These are phyloP conservation scores for Pangasius djambal DNA, from an alignment of 2,797 vertebrate species.

Conservation along the genomic window DNA sequence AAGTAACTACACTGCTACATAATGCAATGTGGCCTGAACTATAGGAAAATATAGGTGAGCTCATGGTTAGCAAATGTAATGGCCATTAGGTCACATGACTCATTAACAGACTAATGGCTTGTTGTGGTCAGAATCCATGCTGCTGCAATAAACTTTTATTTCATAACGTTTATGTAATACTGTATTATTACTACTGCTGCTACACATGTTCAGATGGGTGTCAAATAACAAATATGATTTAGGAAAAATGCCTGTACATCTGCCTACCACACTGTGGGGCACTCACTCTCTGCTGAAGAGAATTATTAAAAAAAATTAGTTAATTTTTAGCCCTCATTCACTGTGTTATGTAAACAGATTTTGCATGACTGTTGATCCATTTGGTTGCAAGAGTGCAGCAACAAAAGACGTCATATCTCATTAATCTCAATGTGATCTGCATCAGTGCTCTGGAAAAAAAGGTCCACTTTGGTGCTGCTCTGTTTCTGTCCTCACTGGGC, in stretches of 20 bases:
- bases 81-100: background rate
- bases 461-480: background rate
- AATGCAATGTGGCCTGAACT: background rate
- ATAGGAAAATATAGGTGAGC: background rate
- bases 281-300: background rate
- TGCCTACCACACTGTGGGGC: slow-evolving; percentile 1
- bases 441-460: slow-evolving; percentile 63
- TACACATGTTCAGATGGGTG: background rate
- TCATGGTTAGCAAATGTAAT: background rate
- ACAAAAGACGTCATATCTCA: slow-evolving; percentile 69
- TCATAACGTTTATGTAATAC: background rate
- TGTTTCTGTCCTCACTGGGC: background rate
- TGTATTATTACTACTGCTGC: background rate
- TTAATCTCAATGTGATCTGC: slow-evolving; percentile 61
- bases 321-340: slow-evolving; percentile 29
- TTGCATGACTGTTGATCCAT: slow-evolving; percentile 22
- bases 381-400: slow-evolving; percentile 47
- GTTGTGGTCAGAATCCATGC: background rate
- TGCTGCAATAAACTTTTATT: background rate
- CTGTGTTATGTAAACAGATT: slow-evolving; percentile 46
- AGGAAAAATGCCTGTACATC: background rate
- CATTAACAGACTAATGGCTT: background rate
- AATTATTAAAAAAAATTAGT: background rate
- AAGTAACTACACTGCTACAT: background rate
- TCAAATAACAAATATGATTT: background rate